phyloP scores from a whole-genome alignment of 2,797 vertebrate genomes.

The Pteropus rufus region DNA sequence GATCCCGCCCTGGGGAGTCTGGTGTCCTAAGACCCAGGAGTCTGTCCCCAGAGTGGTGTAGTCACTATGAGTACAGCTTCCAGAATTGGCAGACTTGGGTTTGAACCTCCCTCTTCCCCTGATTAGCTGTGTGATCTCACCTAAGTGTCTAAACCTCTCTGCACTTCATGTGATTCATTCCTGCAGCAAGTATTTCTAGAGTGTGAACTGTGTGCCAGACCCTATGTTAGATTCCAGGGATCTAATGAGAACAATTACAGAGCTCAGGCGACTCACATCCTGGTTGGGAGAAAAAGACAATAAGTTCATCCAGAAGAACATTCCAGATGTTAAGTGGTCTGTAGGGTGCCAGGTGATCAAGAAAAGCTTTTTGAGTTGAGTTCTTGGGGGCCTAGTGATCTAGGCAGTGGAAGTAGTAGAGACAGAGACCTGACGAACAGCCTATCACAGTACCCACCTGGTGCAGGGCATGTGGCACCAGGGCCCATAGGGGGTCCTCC shows the following conservation, averaged over 20 bases:
- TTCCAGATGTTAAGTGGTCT: background rate
- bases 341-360: background rate
- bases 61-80: background rate
- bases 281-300: background rate
- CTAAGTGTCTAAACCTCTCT: background rate
- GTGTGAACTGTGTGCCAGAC: background rate
- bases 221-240: background rate
- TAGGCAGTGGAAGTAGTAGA: background rate
- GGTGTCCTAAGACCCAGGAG: background rate
- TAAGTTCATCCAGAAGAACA: background rate
- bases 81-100: background rate
- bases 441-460: background rate
- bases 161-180: background rate
- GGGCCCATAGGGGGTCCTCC: background rate
- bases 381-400: background rate
- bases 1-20: background rate
- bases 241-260: background rate
- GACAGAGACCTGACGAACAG: background rate
- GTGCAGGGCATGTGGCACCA: fast-evolving
- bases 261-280: background rate
- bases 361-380: background rate
- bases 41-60: background rate
- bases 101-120: background rate
- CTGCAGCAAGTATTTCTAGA: background rate
- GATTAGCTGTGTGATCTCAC: background rate